A percentile compares a stretch with the other conserved stretches of the same genome.
Evolutionary conservation across 1,140 invertebrate genomes (phyloP).

Genomic region (Brachionus asplanchnoidis): DNA sequence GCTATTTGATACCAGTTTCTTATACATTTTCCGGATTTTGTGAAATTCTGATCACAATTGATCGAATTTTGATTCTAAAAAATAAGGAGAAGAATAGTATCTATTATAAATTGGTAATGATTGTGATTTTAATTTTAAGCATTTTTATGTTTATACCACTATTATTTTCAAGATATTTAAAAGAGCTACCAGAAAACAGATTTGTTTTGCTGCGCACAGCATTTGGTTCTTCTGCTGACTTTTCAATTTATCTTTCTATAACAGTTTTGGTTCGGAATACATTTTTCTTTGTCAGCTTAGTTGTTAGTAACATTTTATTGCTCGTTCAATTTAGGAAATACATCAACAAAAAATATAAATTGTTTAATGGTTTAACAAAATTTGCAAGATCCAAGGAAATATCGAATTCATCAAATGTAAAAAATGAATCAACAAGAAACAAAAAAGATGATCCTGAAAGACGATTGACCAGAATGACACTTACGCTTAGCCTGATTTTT

Average conservation of each 20-base stretch:
- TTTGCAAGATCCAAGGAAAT: not conserved
- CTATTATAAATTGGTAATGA: not conserved
- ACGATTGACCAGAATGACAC: not conserved
- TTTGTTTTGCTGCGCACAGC: not conserved
- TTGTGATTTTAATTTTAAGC: not conserved
- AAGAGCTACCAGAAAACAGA: not conserved
- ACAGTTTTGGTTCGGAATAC: not conserved
- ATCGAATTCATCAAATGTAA: not conserved
- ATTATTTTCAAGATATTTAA: not conserved
- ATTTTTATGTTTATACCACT: not conserved
- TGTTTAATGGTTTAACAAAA: not conserved
- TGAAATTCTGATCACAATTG: constrained; percentile 5
- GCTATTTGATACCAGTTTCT: not conserved
- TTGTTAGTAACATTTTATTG: not conserved
- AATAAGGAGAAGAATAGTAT: not conserved
- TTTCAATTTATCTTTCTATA: not conserved
- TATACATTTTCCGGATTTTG: not conserved
- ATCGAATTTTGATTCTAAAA: not conserved
- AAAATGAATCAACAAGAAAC: not conserved
- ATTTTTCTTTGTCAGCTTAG: not conserved
- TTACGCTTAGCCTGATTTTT: not conserved
- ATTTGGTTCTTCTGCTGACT: not conserved
- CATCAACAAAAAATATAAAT: not conserved
- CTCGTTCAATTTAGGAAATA: not conserved
- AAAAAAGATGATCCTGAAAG: constrained; percentile 4